phyloP scores from a whole-genome alignment of 2,113 vertebrate species.

The Nannospalax galili region DNA sequence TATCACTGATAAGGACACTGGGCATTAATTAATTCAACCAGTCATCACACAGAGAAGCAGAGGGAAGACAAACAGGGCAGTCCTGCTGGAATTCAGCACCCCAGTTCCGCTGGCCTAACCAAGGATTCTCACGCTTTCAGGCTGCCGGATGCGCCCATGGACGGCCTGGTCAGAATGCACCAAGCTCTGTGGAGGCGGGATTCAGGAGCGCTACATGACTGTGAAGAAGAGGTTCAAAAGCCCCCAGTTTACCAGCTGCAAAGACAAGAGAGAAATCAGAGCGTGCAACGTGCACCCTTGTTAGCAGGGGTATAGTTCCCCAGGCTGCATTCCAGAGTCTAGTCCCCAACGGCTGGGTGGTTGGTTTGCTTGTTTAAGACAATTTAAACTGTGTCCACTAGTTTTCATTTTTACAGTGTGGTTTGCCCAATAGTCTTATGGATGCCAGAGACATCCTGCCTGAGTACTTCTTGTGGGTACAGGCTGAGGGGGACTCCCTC shows the following conservation, averaged over 20 bases:
- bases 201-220: conserved; percentile 97
- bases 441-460: conserved; percentile 86
- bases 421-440: conserved; percentile 87
- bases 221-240: conserved; percentile 97
- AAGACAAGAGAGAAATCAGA: conserved; percentile 98
- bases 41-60: background rate
- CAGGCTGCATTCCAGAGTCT: conserved; percentile 85
- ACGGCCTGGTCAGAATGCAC: conserved; percentile 97
- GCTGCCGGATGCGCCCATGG: conserved; percentile 97
- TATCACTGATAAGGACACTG: background rate
- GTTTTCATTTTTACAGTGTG: conserved; percentile 87
- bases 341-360: conserved; percentile 86
- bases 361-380: conserved; percentile 85
- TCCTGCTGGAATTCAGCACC: background rate
- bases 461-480: conserved; percentile 81
- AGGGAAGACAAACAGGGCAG: background rate
- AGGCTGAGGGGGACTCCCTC: conserved; percentile 74
- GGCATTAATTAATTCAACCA: background rate
- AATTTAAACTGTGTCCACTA: conserved; percentile 84
- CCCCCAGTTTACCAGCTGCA: conserved; percentile 95
- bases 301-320: conserved; percentile 86
- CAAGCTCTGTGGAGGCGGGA: conserved; percentile 95
- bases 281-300: conserved; percentile 98
- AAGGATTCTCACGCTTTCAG: conserved; percentile 79
- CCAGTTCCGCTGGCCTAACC: conserved; percentile 25